Evolutionary conservation across 2,888 invertebrate genomes (phyloP).

Genomic region (Spialia ferax): DNA sequence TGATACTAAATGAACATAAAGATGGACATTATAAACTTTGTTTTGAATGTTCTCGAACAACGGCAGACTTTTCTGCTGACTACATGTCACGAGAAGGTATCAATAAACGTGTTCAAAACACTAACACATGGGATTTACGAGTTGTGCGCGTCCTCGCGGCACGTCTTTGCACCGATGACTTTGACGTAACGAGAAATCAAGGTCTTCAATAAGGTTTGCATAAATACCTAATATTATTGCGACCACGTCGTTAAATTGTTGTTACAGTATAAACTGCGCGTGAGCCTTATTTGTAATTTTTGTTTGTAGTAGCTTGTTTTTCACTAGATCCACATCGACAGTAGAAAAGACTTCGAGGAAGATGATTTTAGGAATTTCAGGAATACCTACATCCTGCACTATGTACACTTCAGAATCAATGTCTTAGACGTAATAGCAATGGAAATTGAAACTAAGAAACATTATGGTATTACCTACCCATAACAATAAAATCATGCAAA

Average conservation of each 20-base stretch:
- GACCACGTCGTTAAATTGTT: not conserved
- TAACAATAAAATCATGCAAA: slow-evolving; percentile 1
- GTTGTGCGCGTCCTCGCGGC: slow-evolving; percentile 6
- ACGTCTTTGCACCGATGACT: slow-evolving; percentile 8
- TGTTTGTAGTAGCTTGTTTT: not conserved
- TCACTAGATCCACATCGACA: not conserved
- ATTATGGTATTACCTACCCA: not conserved
- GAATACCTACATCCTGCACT: no score
- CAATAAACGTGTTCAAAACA: slow-evolving; percentile 10
- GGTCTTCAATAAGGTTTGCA: slow-evolving; percentile 25
- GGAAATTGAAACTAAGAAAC: not conserved
- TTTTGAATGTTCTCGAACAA: not conserved
- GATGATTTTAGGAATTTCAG: not conserved
- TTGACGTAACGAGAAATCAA: slow-evolving; percentile 23
- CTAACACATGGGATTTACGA: slow-evolving; percentile 13
- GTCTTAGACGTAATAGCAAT: no score
- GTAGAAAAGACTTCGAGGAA: not conserved
- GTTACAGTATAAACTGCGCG: not conserved
- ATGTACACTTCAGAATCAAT: no score
- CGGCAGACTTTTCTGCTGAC: not conserved
- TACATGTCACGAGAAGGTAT: not conserved
- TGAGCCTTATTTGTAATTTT: not conserved
- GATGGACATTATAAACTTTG: not conserved
- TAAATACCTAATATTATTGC: slow-evolving; percentile 12
- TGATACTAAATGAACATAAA: not conserved